A percentile compares a stretch with the other conserved stretches of the same genome.
phyloP scores from a whole-genome alignment of 2,113 vertebrate species.

The Limanda limanda region DNA sequence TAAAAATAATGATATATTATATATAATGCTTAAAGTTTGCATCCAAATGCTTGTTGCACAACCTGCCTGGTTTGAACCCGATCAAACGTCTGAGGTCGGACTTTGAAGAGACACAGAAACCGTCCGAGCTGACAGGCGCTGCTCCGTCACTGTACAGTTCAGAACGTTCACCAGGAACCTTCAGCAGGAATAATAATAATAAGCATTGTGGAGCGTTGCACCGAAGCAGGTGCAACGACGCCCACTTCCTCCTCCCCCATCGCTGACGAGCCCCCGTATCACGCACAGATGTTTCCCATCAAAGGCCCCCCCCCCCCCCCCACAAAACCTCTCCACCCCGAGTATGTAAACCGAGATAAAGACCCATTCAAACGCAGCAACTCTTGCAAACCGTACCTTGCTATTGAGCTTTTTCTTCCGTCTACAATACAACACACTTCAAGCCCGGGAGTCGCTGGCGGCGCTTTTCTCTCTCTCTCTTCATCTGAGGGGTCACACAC shows the following conservation, averaged over 20 bases:
- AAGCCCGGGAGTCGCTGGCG: constrained; percentile 76
- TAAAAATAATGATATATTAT: not conserved
- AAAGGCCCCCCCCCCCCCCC: constrained; percentile 80
- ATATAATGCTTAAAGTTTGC: not conserved
- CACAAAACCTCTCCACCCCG: constrained; percentile 78
- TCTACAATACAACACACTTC: constrained; percentile 78
- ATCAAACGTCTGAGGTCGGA: not conserved
- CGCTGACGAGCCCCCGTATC: constrained; percentile 87
- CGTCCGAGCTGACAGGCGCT: not conserved
- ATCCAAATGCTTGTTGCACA: not conserved
- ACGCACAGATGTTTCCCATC: constrained; percentile 96
- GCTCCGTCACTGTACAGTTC: constrained; percentile 30
- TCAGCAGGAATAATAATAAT: constrained; percentile 93
- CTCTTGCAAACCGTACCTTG: constrained; percentile 80
- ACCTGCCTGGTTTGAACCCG: not conserved
- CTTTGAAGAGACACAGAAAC: not conserved
- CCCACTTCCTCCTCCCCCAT: constrained; percentile 90
- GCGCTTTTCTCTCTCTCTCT: not conserved
- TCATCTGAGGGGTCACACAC: constrained; percentile 66
- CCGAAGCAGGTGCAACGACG: constrained; percentile 94
- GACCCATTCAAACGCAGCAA: constrained; percentile 86
- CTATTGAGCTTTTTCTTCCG: constrained; percentile 69
- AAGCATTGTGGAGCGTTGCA: constrained; percentile 91
- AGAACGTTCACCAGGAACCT: constrained; percentile 81
- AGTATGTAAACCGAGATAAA: constrained; percentile 87